A percentile compares a stretch with the other conserved stretches of the same genome.
These are phyloP conservation scores for Magallana gigas DNA, from an alignment of 1,140 invertebrate species.

Conservation along the genomic window DNA sequence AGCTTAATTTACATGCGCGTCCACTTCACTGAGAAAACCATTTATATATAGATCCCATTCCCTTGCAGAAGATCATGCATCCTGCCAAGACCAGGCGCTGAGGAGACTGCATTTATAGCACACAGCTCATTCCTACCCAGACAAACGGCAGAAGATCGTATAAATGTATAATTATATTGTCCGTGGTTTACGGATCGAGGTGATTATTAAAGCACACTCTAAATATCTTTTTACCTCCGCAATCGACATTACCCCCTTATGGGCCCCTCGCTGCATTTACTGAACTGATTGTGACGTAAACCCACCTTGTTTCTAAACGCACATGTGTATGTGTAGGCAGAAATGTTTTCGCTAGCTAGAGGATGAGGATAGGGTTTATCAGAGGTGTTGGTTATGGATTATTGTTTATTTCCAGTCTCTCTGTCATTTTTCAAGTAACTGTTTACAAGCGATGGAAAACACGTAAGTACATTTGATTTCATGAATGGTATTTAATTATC, in stretches of 20 bases:
- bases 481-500: neutral
- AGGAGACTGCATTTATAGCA: no score
- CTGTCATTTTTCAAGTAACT: neutral
- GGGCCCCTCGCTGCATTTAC: neutral
- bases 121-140: no score
- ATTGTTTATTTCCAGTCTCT: neutral
- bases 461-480: neutral
- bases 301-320: neutral
- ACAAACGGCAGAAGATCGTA: no score
- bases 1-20: no score
- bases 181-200: no score
- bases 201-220: no score
- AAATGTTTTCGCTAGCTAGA: neutral
- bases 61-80: no score
- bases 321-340: neutral
- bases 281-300: neutral
- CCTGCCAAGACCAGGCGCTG: no score
- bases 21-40: no score
- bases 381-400: neutral
- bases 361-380: slow-evolving; percentile 1
- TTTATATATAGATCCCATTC: no score
- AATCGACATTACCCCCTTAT: neutral
- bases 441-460: neutral
- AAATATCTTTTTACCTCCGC: neutral
- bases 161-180: no score